Base-by-base conservation (phyloP, 2,113 vertebrate species). In the Chionis minor region DNA sequence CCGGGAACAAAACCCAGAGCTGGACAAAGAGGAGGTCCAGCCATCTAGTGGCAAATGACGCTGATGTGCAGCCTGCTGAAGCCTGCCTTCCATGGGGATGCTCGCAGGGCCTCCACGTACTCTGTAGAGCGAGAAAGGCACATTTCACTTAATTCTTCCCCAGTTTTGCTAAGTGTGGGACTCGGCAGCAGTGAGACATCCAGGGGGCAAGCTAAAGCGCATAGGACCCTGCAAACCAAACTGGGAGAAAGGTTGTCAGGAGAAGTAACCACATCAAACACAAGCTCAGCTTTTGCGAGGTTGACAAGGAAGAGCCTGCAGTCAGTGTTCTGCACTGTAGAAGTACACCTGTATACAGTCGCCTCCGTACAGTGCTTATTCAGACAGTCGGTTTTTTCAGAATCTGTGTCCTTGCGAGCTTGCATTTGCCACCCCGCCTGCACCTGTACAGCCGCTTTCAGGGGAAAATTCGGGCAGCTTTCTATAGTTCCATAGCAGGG, bases 41-140 rank as follows among this genome's bases (percentile, higher is more conserved):
- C 94, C 94, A 92, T 71, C 91, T 94, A 94, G 92, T 78, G 92
- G 93, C 45, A 85, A 85, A 70, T 52, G 4, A 33, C 2, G 1
- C 72, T 1, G 4, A 4, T 35, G 59, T 42, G 52, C 87, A 90
- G 54, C 75, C 55, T 81, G 44, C 67, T 80, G 45, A 10, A 22
- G 14, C 9, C 66, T 38, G 75, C n/a, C 44, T 69, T 28, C 74
- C n/a, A 0, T 4, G 17, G 44, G 55, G 27, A 52, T 18, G 33
- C 40, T 69, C 45, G 19, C 67, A 28, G 54, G 28, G 44, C 40
- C 8, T 33, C 18, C 0, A 0, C 5, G 26, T 26, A 49, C 52
- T 56, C 84, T 0, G 0, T 1, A 27, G 20, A 27, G 20, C 32
- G 14, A 88, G n/a, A 66, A 59, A 40, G 28, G 63, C 13, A 66